Evolutionary conservation across 2,888 invertebrate genomes (phyloP).

Genomic region (Antitype chi): DNA sequence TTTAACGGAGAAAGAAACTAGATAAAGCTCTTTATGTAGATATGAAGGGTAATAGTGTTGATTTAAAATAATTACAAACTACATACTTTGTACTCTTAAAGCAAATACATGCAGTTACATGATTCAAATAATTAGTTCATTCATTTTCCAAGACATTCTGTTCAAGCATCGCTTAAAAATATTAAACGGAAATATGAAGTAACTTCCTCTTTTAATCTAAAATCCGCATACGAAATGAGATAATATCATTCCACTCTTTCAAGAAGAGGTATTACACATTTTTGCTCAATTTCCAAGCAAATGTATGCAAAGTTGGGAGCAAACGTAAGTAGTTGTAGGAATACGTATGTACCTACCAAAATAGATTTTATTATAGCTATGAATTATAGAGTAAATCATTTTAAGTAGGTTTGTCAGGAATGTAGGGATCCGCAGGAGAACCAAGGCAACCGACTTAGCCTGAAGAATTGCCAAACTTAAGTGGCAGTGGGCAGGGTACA

Average conservation of each 20-base stretch:
- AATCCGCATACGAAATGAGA: constrained; percentile 55
- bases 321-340: constrained; percentile 24
- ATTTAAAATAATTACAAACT: not conserved
- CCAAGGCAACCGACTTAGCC: no score
- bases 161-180: constrained; percentile 10
- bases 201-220: constrained; percentile 51
- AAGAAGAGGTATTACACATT: constrained; percentile 47
- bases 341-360: constrained; percentile 20
- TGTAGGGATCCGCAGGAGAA: no score
- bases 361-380: constrained; percentile 17
- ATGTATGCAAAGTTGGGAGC: constrained; percentile 45
- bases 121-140: not conserved
- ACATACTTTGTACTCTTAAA: not conserved
- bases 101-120: not conserved
- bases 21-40: not conserved
- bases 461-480: no score
- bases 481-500: no score
- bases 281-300: constrained; percentile 57
- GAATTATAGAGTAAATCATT: no score
- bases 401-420: no score
- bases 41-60: no score
- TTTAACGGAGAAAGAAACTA: not conserved
- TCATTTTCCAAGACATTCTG: not conserved
- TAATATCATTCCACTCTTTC: constrained; percentile 29
- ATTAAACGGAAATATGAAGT: constrained; percentile 24